Percentiles rank a stretch among this genome's conserved stretches.
Evolutionary conservation across 2,113 vertebrate species (phyloP).

Genomic region (Shinisaurus crocodilurus): DNA sequence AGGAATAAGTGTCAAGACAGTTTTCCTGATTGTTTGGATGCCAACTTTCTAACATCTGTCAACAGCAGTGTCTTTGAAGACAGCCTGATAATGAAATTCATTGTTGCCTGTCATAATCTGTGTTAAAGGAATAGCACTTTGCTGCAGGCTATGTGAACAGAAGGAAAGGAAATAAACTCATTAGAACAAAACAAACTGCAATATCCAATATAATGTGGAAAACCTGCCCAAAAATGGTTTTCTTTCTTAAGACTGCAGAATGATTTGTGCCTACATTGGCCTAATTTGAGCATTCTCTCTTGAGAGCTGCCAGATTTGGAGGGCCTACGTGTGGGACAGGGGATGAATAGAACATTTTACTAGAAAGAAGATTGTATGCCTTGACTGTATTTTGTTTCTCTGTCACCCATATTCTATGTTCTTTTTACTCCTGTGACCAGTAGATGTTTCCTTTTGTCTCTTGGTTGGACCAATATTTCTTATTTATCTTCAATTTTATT

Average conservation of each 20-base stretch:
- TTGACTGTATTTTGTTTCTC: not conserved
- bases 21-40: not conserved
- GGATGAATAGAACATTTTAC: not conserved
- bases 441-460: not conserved
- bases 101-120: constrained; percentile 47
- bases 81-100: constrained; percentile 51
- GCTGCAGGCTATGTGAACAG: constrained; percentile 32
- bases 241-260: not conserved
- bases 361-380: not conserved
- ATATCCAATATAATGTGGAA: constrained; percentile 11
- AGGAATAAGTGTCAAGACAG: constrained; percentile 50
- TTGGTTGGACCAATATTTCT: not conserved
- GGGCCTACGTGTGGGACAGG: not conserved
- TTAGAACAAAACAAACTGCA: constrained; percentile 21
- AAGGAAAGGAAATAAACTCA: constrained; percentile 1
- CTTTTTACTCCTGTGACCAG: not conserved
- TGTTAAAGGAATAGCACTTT: constrained; percentile 39
- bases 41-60: constrained; percentile 40
- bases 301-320: not conserved
- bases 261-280: not conserved
- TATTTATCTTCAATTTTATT: not conserved
- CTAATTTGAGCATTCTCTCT: not conserved
- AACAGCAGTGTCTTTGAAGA: constrained; percentile 20
- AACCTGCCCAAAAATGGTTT: not conserved
- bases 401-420: not conserved